Evolutionary conservation across 2,797 vertebrate species (phyloP).

Genomic region (Aselliscus stoliczkanus): DNA sequence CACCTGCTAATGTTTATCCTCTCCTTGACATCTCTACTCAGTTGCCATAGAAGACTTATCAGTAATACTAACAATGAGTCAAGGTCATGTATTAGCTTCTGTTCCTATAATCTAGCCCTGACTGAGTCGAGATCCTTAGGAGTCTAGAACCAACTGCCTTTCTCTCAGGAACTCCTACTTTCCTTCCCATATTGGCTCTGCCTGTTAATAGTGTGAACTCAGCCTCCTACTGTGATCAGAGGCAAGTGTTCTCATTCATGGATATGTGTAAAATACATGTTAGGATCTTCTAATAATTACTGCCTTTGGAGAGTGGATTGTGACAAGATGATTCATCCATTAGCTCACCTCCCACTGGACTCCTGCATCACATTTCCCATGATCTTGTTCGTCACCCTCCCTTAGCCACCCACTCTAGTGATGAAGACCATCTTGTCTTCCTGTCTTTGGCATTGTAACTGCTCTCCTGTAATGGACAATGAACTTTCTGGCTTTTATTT

Average conservation of each 20-base stretch:
- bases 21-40: not conserved
- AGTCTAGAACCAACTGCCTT: not conserved
- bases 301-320: not conserved
- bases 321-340: not conserved
- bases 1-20: not conserved
- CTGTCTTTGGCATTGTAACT: not conserved
- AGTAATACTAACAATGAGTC: not conserved
- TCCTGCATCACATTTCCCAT: not conserved
- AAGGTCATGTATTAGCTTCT: not conserved
- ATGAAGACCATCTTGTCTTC: not conserved
- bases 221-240: not conserved
- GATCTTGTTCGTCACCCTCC: not conserved
- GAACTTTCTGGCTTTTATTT: not conserved
- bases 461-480: not conserved
- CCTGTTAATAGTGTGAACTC: not conserved
- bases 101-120: not conserved
- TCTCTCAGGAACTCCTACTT: not conserved
- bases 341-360: not conserved
- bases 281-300: not conserved
- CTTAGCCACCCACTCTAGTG: not conserved
- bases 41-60: not conserved
- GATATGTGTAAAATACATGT: not conserved
- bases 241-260: not conserved
- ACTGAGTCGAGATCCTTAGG: not conserved
- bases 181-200: not conserved